Evolutionary conservation across 2,888 invertebrate species (phyloP), one percentile per base, ranked within the genome.

Genomic region (Noctua pronuba): DNA sequence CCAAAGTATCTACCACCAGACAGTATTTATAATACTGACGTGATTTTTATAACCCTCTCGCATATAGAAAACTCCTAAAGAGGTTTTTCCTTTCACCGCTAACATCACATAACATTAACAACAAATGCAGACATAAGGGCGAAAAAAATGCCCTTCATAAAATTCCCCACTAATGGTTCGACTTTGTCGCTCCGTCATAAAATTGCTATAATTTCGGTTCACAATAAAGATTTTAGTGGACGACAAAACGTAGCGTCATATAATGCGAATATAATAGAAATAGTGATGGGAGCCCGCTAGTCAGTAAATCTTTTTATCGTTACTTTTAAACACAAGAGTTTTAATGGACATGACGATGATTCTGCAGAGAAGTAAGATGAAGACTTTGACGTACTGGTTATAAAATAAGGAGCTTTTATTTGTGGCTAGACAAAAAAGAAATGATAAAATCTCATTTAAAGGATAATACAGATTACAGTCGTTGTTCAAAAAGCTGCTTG

Each of bases 191-290:
- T 75, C 60, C 55, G 44, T 31, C 73, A 82, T 83, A 80, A 85
- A 85, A 81, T 77, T 71, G 76, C 76, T 74, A 77, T 78, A 75
- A 81, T 81, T 83, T 85, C 58, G 66, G 44, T 67, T 71, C 69
- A 85, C 83, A 77, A 78, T 85, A 81, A 85, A 86, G 78, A 73
- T 73, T 79, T 77, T 69, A 79, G 76, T 85, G 55, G 55, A 79
- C 81, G 68, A 75, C 81, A 83, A 81, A 85, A 85, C 65, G 65
- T 70, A 75, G 67, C 72, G 35, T 72, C 68, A 64, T 75, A 76
- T 83, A 75, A 76, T 46, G 38, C 46, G 76, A 79, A 77, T 77
- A 77, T 83, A 74, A 82, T 77, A 69, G 73, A 79, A 82, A 82
- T 66, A 70, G 73, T 71, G 31, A 72, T 68, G 74, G 64, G 38